phyloP scores from a whole-genome alignment of 2,113 vertebrate genomes.

The Bombycilla garrulus region DNA sequence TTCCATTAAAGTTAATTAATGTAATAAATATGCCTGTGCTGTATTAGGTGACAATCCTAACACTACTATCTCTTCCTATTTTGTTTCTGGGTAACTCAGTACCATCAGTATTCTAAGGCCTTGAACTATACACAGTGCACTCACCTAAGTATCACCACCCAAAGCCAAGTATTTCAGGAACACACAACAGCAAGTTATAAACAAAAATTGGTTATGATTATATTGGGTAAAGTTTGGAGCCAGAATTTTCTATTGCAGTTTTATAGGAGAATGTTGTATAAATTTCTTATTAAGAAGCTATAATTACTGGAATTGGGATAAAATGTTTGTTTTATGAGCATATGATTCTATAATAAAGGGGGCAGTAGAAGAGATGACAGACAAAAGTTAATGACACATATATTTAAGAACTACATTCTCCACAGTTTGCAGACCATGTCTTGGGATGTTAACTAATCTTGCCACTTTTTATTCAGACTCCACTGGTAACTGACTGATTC shows the following conservation, averaged over 20 bases:
- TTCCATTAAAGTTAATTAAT: slow-evolving; percentile 61
- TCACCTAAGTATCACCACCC: not conserved
- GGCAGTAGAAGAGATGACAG: not conserved
- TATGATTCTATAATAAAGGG: slow-evolving; percentile 12
- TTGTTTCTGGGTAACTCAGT: slow-evolving; percentile 50
- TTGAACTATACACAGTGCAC: not conserved
- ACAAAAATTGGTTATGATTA: slow-evolving; percentile 27
- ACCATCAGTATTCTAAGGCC: not conserved
- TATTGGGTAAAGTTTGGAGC: not conserved
- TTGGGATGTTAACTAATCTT: not conserved
- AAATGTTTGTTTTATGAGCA: slow-evolving; percentile 23
- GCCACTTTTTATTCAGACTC: not conserved
- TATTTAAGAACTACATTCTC: not conserved
- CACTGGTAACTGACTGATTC: not conserved
- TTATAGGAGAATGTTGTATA: slow-evolving; percentile 4
- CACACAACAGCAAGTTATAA: not conserved
- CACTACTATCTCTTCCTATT: slow-evolving; percentile 17
- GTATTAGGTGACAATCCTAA: not conserved
- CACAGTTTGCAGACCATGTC: not conserved
- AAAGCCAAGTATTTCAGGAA: slow-evolving; percentile 9
- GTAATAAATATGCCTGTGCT: slow-evolving; percentile 14
- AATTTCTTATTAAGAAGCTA: not conserved
- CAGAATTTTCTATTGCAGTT: slow-evolving; percentile 2
- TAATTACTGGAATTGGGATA: not conserved
- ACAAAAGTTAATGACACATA: not conserved